Percentiles rank a stretch among this genome's conserved stretches.
These are phyloP conservation scores for Tachuris rubrigastra DNA, from an alignment of 2,113 vertebrate species.

Conservation along the genomic window DNA sequence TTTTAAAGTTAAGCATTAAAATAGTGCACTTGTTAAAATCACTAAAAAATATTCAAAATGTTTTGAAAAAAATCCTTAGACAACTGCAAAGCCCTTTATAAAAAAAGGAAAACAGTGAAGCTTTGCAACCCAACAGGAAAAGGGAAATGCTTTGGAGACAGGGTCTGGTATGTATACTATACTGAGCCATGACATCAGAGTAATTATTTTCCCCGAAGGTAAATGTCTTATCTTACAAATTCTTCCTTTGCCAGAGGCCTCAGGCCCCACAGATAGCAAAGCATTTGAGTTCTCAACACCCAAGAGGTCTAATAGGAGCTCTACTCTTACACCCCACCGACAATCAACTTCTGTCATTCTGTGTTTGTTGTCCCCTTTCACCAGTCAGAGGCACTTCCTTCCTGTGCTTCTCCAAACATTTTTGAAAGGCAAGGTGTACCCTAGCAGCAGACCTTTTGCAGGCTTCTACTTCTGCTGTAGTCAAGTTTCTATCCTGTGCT, in stretches of 20 bases:
- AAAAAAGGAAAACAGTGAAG: neutral
- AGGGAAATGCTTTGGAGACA: conserved; percentile 53
- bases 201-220: conserved; percentile 56
- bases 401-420: neutral
- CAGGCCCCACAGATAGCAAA: conserved; percentile 46
- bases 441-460: conserved; percentile 9
- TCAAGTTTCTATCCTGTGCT: neutral
- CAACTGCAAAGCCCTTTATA: neutral
- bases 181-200: conserved; percentile 48
- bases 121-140: conserved; percentile 27
- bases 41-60: neutral
- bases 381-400: neutral
- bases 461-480: neutral
- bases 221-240: conserved; percentile 55
- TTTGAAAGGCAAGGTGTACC: neutral
- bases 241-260: conserved; percentile 49
- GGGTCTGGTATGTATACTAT: neutral
- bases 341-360: neutral
- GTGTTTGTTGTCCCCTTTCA: neutral
- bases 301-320: neutral
- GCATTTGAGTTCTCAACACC: neutral
- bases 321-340: neutral
- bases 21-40: neutral
- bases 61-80: neutral
- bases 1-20: neutral